Evolutionary conservation across 2,888 invertebrate genomes (phyloP).

Genomic region (Exocentrus adspersus): DNA sequence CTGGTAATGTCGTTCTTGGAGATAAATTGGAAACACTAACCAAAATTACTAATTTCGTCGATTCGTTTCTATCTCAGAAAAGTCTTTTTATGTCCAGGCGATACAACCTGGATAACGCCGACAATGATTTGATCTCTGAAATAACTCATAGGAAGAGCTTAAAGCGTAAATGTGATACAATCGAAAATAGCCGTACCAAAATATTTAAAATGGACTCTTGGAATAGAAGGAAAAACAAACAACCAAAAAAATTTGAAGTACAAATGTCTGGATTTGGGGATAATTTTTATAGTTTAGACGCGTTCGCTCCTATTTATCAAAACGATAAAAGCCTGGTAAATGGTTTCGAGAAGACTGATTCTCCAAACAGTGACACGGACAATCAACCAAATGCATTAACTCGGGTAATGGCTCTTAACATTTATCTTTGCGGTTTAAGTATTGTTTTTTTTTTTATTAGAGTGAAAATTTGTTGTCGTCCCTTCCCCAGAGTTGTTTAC

Average conservation of each 20-base stretch:
- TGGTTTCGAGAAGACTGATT: constrained; percentile 3
- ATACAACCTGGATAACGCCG: constrained; percentile 53
- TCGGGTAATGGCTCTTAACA: not conserved
- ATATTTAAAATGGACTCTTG: constrained; percentile 54
- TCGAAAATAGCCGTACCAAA: constrained; percentile 49
- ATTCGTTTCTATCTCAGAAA: constrained; percentile 36
- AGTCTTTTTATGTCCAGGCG: constrained; percentile 34
- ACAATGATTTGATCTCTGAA: constrained; percentile 57
- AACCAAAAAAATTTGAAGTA: constrained; percentile 58
- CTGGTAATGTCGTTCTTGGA: constrained; percentile 38
- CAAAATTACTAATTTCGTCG: constrained; percentile 41
- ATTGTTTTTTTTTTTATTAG: constrained; percentile 21
- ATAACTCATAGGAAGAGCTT: constrained; percentile 56
- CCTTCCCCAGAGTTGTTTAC: constrained; percentile 64
- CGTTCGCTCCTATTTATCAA: not conserved
- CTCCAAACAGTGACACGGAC: not conserved
- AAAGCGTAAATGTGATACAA: constrained; percentile 53
- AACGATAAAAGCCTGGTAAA: not conserved
- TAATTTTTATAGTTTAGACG: not conserved
- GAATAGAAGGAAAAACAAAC: constrained; percentile 60
- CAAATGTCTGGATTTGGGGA: constrained; percentile 4
- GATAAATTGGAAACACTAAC: constrained; percentile 36
- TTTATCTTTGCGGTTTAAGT: no score
- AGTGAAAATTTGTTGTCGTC: constrained; percentile 33
- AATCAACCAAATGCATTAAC: not conserved